Percentiles rank a stretch among this genome's conserved stretches.
These are phyloP conservation scores for Ectropis crepuscularia DNA, from an alignment of 2,888 invertebrate genomes.

Conservation along the genomic window DNA sequence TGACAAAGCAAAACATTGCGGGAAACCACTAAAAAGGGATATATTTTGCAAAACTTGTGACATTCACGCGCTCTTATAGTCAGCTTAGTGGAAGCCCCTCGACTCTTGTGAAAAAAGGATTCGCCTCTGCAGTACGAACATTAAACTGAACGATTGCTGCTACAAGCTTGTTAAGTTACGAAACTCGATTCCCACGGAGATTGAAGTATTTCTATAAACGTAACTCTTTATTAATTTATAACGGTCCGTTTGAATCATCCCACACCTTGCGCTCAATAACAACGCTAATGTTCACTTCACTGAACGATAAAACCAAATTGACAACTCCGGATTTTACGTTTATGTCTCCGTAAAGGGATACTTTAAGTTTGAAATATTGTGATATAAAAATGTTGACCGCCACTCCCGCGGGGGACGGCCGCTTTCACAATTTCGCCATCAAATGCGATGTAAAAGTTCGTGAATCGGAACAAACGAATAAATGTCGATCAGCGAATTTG, in stretches of 20 bases:
- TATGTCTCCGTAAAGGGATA: conserved; percentile 37
- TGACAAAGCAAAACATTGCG: too few relatives aligned
- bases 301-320: conserved; percentile 41
- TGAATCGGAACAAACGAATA: conserved; percentile 25
- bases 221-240: conserved; percentile 37
- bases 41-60: too few relatives aligned
- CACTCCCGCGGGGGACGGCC: conserved; percentile 31
- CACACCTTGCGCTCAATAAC: conserved; percentile 31
- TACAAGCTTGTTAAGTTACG: conserved; percentile 16
- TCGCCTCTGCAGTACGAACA: too few relatives aligned
- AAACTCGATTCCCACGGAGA: conserved; percentile 25
- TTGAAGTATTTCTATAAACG: conserved; percentile 36
- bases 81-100: too few relatives aligned
- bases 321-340: conserved; percentile 38
- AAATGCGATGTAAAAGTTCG: conserved; percentile 14
- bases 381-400: conserved; percentile 35
- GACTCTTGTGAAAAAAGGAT: too few relatives aligned
- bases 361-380: conserved; percentile 38
- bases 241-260: conserved; percentile 33
- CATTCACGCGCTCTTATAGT: too few relatives aligned
- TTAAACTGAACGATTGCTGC: not conserved
- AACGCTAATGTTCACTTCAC: conserved; percentile 38
- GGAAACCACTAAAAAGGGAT: too few relatives aligned
- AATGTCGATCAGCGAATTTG: conserved; percentile 4
- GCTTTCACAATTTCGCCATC: conserved; percentile 27